Evolutionary conservation across 2,888 invertebrate genomes (phyloP).

Genomic region (Ornithoptera alexandrae): DNA sequence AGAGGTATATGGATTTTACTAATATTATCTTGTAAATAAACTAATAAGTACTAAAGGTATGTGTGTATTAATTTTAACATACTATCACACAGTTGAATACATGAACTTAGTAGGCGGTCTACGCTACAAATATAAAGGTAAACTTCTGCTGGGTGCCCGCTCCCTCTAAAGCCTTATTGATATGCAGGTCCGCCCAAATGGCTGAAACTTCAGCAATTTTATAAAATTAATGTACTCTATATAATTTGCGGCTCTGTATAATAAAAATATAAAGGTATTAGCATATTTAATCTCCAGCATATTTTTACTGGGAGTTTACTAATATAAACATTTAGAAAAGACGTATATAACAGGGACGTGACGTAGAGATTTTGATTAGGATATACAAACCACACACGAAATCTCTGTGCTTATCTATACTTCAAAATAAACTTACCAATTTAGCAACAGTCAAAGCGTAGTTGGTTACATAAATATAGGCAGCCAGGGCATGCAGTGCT

Average conservation of each 20-base stretch:
- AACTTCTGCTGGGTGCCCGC: neutral
- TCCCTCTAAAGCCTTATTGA: neutral
- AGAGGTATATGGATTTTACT: too few relatives aligned
- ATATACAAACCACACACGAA: too few relatives aligned
- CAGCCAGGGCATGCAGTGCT: too few relatives aligned
- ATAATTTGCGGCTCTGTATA: neutral
- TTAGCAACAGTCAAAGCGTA: too few relatives aligned
- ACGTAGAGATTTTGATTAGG: too few relatives aligned
- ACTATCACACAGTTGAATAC: neutral
- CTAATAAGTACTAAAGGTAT: neutral
- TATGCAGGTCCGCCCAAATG: neutral
- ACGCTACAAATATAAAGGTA: neutral
- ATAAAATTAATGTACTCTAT: neutral
- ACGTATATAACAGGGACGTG: neutral
- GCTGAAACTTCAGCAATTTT: slow-evolving; percentile 1
- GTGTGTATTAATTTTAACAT: neutral
- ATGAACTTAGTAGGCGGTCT: neutral
- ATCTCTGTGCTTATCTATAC: too few relatives aligned
- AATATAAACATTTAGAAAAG: neutral
- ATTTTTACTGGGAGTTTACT: neutral
- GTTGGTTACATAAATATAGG: too few relatives aligned
- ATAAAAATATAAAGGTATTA: neutral
- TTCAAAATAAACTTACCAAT: too few relatives aligned
- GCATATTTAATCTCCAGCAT: neutral
- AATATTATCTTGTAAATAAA: too few relatives aligned